Evolutionary conservation across 30 jellyfish, hydroid and myxozoan genomes (phyloP).

Genomic region (Morbakka virulenta): DNA sequence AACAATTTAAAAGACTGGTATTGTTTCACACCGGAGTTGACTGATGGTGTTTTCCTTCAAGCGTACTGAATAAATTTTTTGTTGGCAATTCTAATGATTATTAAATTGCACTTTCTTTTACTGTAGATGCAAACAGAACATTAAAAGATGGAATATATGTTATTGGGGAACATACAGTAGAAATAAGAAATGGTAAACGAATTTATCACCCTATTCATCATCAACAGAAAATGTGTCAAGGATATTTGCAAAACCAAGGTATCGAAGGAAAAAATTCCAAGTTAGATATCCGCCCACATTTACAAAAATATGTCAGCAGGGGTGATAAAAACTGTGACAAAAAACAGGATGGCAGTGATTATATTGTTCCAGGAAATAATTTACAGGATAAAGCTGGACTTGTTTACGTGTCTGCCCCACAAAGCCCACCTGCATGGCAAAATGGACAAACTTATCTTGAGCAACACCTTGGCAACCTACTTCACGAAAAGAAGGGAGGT

Average conservation of each 20-base stretch:
- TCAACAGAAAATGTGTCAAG: not conserved
- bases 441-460: not conserved
- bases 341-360: not conserved
- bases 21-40: no score
- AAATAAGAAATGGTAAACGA: conserved; percentile 79
- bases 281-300: no score
- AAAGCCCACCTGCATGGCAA: not conserved
- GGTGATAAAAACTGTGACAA: not conserved
- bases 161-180: conserved; percentile 82
- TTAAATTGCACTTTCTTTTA: no score
- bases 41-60: no score
- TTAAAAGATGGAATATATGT: conserved; percentile 81
- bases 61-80: no score
- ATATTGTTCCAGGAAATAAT: not conserved
- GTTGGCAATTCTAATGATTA: no score
- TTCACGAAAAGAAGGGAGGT: no score
- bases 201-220: not conserved
- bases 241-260: not conserved
- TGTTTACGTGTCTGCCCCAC: not conserved
- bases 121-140: no score
- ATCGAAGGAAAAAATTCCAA: not conserved
- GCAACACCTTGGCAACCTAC: not conserved
- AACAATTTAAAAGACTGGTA: no score
- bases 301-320: no score
- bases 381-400: not conserved